These are phyloP conservation scores for Gymnogyps californianus DNA, from an alignment of 2,113 vertebrate genomes.

Conservation along the genomic window DNA sequence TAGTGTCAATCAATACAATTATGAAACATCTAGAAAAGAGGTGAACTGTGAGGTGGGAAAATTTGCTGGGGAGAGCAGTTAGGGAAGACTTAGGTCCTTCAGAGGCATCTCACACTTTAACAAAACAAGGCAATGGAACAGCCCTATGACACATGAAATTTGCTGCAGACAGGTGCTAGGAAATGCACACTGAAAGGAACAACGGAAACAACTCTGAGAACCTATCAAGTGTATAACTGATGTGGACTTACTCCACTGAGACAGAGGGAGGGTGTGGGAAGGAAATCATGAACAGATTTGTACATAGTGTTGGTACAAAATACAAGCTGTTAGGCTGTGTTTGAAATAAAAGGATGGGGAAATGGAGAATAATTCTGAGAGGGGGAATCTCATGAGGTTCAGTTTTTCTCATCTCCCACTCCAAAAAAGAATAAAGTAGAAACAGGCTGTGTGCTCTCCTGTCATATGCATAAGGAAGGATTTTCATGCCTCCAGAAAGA, in stretches of 20 bases:
- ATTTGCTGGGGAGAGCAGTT: background rate
- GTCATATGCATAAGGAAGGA: background rate
- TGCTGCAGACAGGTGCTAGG: background rate
- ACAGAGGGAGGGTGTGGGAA: background rate
- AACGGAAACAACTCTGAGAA: background rate
- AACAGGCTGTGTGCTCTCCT: background rate
- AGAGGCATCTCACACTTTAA: background rate
- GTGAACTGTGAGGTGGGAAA: slow-evolving; percentile 4
- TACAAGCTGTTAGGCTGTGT: slow-evolving; percentile 38
- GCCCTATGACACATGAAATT: background rate
- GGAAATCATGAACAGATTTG: slow-evolving; percentile 27
- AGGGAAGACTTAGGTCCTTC: background rate
- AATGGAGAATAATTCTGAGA: background rate
- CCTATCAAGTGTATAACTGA: background rate
- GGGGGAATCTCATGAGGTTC: background rate
- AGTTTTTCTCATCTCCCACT: background rate
- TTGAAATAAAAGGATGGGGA: slow-evolving; percentile 27
- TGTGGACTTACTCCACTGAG: background rate
- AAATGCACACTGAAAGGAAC: background rate
- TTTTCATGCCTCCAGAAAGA: background rate
- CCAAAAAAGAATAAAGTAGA: background rate
- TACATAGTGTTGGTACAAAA: slow-evolving; percentile 31
- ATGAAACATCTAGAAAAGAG: background rate
- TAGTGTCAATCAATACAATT: slow-evolving; percentile 12
- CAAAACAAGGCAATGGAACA: background rate